Evolutionary conservation across 2,888 invertebrate species (phyloP).

Genomic region (Volucella inflata): DNA sequence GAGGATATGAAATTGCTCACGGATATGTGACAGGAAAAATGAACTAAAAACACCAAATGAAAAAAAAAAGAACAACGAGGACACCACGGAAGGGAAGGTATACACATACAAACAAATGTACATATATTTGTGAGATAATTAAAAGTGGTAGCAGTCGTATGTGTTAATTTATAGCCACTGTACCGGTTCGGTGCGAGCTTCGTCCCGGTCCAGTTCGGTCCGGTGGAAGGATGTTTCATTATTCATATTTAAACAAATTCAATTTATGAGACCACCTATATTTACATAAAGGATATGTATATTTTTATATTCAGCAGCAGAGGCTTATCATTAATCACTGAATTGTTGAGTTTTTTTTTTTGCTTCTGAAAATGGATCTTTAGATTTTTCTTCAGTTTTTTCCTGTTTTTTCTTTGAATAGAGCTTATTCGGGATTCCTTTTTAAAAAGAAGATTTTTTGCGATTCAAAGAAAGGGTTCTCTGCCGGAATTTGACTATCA

Average conservation of each 20-base stretch:
- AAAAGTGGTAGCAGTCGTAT: constrained; percentile 52
- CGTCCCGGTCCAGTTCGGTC: constrained; percentile 5
- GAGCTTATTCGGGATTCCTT: too few relatives aligned
- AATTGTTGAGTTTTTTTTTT: constrained; percentile 6
- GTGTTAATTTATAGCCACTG: constrained; percentile 58
- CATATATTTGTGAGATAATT: constrained; percentile 54
- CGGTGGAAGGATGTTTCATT: constrained; percentile 47
- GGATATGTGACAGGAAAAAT: constrained; percentile 46
- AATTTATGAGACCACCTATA: constrained; percentile 58
- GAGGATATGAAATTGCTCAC: constrained; percentile 23
- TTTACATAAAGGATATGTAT: constrained; percentile 55
- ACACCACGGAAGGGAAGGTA: neutral
- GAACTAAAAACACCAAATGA: constrained; percentile 21
- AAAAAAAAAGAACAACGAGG: neutral
- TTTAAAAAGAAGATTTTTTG: too few relatives aligned
- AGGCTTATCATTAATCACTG: constrained; percentile 50
- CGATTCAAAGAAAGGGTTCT: too few relatives aligned
- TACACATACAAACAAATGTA: constrained; percentile 1
- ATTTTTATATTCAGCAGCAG: constrained; percentile 30
- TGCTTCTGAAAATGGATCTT: neutral
- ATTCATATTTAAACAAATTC: constrained; percentile 70
- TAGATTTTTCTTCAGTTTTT: neutral
- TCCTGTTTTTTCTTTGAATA: neutral
- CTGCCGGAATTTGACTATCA: too few relatives aligned
- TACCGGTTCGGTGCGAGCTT: neutral